These are phyloP conservation scores for Periophthalmus modestus DNA, from an alignment of 2,113 vertebrate species.

Conservation along the genomic window DNA sequence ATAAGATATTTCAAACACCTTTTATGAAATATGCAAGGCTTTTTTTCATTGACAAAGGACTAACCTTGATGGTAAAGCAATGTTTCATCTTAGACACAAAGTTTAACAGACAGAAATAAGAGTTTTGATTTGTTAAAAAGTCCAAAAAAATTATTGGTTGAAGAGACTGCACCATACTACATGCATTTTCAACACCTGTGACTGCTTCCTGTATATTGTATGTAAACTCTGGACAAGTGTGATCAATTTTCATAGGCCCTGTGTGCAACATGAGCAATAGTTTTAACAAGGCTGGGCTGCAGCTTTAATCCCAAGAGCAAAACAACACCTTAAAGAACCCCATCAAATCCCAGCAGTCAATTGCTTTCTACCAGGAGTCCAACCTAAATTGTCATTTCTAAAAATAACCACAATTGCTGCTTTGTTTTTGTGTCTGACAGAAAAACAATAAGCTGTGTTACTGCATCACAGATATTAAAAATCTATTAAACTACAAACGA, in stretches of 20 bases:
- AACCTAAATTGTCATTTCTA: slow-evolving; percentile 49
- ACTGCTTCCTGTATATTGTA: neutral
- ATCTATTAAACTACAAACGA: neutral
- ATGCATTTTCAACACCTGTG: neutral
- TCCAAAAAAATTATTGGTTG: too few species aligned
- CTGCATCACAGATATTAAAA: slow-evolving; percentile 7
- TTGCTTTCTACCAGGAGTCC: slow-evolving; percentile 46
- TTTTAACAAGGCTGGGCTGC: slow-evolving; percentile 25
- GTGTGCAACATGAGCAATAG: neutral
- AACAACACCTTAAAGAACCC: slow-evolving; percentile 11
- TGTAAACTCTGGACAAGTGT: neutral
- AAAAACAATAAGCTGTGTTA: neutral
- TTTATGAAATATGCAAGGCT: too few species aligned
- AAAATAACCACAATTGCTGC: slow-evolving; percentile 49
- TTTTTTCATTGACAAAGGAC: neutral
- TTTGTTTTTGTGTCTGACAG: slow-evolving; percentile 8
- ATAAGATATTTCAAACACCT: too few species aligned
- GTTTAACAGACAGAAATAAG: too few species aligned
- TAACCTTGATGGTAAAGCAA: too few species aligned
- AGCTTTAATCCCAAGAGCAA: slow-evolving; percentile 49
- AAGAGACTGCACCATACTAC: too few species aligned
- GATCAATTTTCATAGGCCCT: slow-evolving; percentile 8
- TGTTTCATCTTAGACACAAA: too few species aligned
- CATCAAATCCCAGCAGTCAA: slow-evolving; percentile 55
- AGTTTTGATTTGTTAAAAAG: neutral